Base-by-base conservation (phyloP, 2,888 invertebrate genomes). In the Monopis laevigella region DNA sequence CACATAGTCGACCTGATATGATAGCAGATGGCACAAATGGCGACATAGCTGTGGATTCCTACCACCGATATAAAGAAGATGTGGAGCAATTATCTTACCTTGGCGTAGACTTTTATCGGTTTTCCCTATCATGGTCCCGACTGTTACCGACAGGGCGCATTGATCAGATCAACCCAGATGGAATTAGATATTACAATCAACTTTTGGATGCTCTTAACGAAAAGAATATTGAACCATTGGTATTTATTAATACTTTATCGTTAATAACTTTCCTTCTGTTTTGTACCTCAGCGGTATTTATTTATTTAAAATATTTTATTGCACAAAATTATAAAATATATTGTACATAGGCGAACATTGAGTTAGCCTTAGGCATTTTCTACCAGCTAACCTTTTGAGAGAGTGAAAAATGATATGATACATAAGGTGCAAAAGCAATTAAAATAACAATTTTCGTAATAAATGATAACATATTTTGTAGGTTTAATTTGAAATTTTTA, bases 41-140 rank as follows among this genome's bases (percentile, higher is more conserved):
- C 0, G 88, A 90, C 52, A 56, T 88, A 2, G 87, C 90, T 0
- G 86, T 86, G 46, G 87, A 90, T 62, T 88, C 88, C 2, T 89
- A 88, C 63, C 74, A 88, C 60, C 82, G 85, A 45, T 88, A 84
- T 56, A 75, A 68, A 43, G 86, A 88, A 45, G 85, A 85, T 52
- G 81, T 85, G 0, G 68, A 72, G n/a, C 69, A 78, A 36, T 50
- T 85, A 17, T 65, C 60, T 1, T 54, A 77, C 49, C 62, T 85
- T 1, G 83, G 84, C 2, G 84, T 85, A 0, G 73, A 84, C 51
- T 83, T 82, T 59, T 84, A 85, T 53, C 65, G 67, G 32, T 80
- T 85, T 51, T 84, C 84, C 0, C 56, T 85, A n/a, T 84, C 86
- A 1, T 88, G 88, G 88, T 62, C 86, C 1, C 70, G 88, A 27